Conservation (phyloP, 2,113 vertebrate species). For the Amia ocellicauda region DNA sequence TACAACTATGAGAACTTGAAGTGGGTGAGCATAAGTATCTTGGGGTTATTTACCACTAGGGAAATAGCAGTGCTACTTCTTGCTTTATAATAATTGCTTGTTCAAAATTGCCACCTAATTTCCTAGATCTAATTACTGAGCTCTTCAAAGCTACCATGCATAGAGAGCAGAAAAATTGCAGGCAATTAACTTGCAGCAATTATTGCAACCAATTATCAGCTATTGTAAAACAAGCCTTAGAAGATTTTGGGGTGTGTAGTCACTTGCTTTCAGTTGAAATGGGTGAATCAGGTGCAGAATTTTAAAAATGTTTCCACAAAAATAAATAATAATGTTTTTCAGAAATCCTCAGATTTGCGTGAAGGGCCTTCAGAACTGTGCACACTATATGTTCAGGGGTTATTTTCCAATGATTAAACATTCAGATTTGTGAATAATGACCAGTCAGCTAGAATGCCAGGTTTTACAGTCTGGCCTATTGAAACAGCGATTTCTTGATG, state of each 20-base stretch:
- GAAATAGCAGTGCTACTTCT: constrained; percentile 65
- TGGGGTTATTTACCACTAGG: constrained; percentile 56
- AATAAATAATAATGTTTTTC: too few species aligned
- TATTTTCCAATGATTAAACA: too few species aligned
- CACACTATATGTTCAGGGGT: too few species aligned
- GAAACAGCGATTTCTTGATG: too few species aligned
- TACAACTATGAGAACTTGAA: constrained; percentile 37
- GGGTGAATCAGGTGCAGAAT: too few species aligned
- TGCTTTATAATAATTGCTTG: constrained; percentile 74
- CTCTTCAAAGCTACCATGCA: constrained; percentile 64
- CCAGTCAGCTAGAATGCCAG: too few species aligned
- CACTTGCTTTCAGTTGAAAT: constrained; percentile 52
- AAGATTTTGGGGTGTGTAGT: constrained; percentile 61
- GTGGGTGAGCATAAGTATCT: constrained; percentile 57
- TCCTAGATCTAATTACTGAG: constrained; percentile 71
- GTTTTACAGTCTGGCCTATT: too few species aligned
- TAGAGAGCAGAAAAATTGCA: constrained; percentile 63
- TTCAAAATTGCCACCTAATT: constrained; percentile 70
- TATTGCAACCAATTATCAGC: constrained; percentile 46
- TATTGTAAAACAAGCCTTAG: constrained; percentile 68
- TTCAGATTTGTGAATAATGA: too few species aligned
- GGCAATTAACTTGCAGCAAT: constrained; percentile 77
- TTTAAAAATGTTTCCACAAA: too few species aligned
- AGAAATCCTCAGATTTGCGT: too few species aligned
- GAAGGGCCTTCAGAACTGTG: too few species aligned